Conservation (phyloP, 2,797 vertebrate genomes). For the Dendrocincla tyrannina region DNA sequence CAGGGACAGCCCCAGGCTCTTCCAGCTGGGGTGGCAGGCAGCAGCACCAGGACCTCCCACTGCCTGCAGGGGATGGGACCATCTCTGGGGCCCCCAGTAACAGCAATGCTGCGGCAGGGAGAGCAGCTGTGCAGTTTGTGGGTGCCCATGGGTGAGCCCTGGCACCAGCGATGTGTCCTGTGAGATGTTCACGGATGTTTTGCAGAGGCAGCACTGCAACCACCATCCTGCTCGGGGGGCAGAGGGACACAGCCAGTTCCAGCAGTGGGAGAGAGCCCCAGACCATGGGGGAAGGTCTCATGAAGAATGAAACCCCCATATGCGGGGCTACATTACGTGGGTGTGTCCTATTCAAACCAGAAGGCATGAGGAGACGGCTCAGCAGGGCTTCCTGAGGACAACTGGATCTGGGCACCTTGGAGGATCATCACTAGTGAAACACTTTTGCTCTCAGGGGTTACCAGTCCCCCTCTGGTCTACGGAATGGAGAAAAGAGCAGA, state of each 20-base stretch:
- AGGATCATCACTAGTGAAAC: background rate
- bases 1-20: background rate
- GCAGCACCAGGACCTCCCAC: background rate
- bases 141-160: background rate
- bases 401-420: background rate
- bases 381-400: background rate
- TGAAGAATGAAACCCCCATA: accelerated
- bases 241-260: background rate
- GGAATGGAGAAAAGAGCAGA: background rate
- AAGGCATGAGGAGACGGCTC: background rate
- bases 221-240: background rate
- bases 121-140: background rate
- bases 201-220: background rate
- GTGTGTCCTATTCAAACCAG: background rate
- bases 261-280: background rate
- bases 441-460: background rate
- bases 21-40: background rate
- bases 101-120: background rate
- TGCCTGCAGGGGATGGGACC: background rate
- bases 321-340: background rate
- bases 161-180: background rate
- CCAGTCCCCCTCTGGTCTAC: background rate
- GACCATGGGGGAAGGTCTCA: background rate
- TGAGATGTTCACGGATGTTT: background rate
- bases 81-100: accelerated